These are phyloP conservation scores for Carlito syrichta DNA, from an alignment of 2,113 vertebrate species.

Conservation along the genomic window DNA sequence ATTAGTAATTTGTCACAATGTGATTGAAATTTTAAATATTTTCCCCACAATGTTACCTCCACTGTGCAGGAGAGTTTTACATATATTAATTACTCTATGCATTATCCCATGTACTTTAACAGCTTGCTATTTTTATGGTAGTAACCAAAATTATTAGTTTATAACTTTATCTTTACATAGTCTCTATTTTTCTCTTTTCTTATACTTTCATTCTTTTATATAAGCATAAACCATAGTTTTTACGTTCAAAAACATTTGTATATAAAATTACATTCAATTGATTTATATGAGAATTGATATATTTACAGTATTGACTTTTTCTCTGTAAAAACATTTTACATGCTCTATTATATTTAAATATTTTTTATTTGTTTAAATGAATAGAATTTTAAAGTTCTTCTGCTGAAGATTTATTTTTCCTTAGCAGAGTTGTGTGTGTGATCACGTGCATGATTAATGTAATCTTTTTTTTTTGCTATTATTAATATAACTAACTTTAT, in stretches of 20 bases:
- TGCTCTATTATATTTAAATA: background rate
- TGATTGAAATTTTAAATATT: background rate
- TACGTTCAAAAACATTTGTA: background rate
- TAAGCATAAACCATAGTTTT: background rate
- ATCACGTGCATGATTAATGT: background rate
- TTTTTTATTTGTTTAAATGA: background rate
- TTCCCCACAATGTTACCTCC: background rate
- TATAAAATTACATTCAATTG: background rate
- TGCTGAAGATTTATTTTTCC: background rate
- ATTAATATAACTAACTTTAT: background rate
- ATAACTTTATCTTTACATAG: background rate
- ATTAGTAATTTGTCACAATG: background rate
- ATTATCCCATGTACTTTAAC: background rate
- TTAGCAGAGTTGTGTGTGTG: background rate
- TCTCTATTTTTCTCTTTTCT: background rate
- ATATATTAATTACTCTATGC: background rate
- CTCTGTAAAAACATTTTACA: background rate
- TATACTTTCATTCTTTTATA: background rate
- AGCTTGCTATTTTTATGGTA: background rate
- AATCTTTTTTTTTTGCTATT: background rate
- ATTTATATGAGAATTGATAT: background rate
- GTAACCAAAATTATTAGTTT: background rate
- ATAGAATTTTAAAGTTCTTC: background rate
- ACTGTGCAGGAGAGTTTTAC: background rate
- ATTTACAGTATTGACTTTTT: background rate